Evolutionary conservation across 2,113 vertebrate genomes (phyloP).

Genomic region (Nannospalax galili): DNA sequence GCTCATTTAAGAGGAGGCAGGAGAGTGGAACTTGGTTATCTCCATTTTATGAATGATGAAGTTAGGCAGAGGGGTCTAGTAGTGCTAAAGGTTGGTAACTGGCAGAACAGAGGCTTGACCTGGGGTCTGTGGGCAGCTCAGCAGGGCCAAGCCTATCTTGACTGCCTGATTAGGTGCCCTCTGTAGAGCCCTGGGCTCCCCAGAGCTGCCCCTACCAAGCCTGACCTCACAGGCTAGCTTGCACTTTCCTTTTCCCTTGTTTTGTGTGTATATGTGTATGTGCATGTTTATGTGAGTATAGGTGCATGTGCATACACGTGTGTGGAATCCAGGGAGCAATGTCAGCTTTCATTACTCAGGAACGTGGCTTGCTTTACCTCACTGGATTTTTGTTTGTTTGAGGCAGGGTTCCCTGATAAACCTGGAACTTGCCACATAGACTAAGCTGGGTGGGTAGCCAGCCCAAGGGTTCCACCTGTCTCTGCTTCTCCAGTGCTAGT

Average conservation of each 20-base stretch:
- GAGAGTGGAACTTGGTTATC: neutral
- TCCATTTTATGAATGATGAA: neutral
- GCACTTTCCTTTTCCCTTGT: neutral
- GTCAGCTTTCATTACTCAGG: neutral
- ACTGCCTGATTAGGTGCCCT: neutral
- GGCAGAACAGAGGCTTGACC: neutral
- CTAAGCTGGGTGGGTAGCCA: neutral
- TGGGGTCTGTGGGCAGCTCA: no score
- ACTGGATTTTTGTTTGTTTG: neutral
- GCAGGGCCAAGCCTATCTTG: neutral
- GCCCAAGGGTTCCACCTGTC: neutral
- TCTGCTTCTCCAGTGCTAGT: neutral
- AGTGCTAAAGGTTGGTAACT: neutral
- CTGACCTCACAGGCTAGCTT: rapidly evolving
- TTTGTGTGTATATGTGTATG: neutral
- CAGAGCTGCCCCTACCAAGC: neutral
- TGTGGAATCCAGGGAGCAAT: no score
- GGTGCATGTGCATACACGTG: no score
- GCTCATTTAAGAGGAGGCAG: neutral
- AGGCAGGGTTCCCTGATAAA: neutral
- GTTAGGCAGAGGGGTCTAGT: neutral
- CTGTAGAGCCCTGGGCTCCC: neutral
- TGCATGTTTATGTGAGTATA: neutral
- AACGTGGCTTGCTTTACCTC: neutral
- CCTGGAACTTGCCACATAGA: neutral